These are phyloP conservation scores for Gonatopus flavifemur DNA, from an alignment of 1,140 invertebrate species.

Conservation along the genomic window DNA sequence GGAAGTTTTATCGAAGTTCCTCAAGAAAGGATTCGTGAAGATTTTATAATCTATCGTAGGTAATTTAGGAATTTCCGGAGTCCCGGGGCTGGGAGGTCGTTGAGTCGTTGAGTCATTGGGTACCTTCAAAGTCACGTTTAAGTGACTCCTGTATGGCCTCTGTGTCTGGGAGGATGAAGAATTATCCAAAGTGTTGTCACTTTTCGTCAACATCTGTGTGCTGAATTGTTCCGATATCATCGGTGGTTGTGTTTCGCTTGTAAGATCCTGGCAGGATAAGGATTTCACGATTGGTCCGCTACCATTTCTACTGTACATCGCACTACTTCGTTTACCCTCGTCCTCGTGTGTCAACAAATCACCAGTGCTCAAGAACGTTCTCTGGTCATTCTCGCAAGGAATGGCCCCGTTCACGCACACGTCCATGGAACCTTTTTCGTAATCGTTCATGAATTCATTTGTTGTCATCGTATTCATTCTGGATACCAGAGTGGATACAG, in stretches of 20 bases:
- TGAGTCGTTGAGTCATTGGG: slow-evolving; percentile 14
- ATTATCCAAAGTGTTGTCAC: slow-evolving; percentile 44
- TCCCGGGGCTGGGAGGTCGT: slow-evolving; percentile 26
- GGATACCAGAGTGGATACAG: slow-evolving; percentile 36
- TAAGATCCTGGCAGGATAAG: slow-evolving; percentile 46
- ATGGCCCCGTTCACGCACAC: slow-evolving; percentile 41
- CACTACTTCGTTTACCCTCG: background rate
- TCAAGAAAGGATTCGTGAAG: slow-evolving; percentile 46
- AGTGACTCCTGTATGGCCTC: slow-evolving; percentile 35
- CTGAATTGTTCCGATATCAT: slow-evolving; percentile 10
- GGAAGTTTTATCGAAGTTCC: slow-evolving; percentile 33
- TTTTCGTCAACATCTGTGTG: slow-evolving; percentile 31
- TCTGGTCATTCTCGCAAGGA: slow-evolving; percentile 19
- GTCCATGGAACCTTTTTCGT: slow-evolving; percentile 42
- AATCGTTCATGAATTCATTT: slow-evolving; percentile 6
- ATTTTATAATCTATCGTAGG: slow-evolving; percentile 41
- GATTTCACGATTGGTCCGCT: slow-evolving; percentile 36
- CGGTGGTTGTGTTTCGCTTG: slow-evolving; percentile 16
- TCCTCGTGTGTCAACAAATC: slow-evolving; percentile 23
- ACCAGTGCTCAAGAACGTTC: slow-evolving; percentile 32
- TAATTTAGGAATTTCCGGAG: slow-evolving; percentile 42
- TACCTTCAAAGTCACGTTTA: slow-evolving; percentile 40
- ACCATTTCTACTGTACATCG: no score
- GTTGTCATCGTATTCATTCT: no score
- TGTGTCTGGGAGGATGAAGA: background rate